Conservation (phyloP, 2,797 vertebrate species). For the Percopsis omiscomaycus region DNA sequence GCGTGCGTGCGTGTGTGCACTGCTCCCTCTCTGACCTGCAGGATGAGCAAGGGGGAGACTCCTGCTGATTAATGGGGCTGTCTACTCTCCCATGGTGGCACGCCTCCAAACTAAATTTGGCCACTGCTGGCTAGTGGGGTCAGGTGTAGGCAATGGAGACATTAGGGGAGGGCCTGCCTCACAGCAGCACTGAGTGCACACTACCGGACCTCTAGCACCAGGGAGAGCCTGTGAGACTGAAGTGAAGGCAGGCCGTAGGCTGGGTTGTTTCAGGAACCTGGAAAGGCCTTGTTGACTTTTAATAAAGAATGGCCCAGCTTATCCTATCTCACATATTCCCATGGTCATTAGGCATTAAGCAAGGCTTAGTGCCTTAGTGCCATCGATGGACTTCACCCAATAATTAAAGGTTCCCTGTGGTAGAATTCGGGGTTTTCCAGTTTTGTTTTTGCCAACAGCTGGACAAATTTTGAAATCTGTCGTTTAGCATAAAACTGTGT, state of each 20-base stretch:
- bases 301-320: neutral
- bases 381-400: no score
- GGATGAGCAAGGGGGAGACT: conserved; percentile 69
- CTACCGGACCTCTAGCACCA: conserved; percentile 51
- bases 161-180: conserved; percentile 73
- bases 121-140: conserved; percentile 73
- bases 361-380: no score
- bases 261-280: conserved; percentile 21
- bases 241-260: conserved; percentile 38
- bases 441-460: no score
- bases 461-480: no score
- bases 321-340: no score
- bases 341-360: no score
- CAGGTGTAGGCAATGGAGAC: conserved; percentile 77
- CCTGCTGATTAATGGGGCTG: conserved; percentile 79
- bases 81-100: conserved; percentile 76
- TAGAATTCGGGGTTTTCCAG: no score
- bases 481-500: no score
- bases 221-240: conserved; percentile 35
- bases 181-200: conserved; percentile 66
- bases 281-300: neutral
- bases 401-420: no score
- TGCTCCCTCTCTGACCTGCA: conserved; percentile 71
- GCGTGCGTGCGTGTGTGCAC: conserved; percentile 17
- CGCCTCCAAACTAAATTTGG: conserved; percentile 80